Evolutionary conservation across 1,140 invertebrate species (phyloP).

Genomic region (Akabosia matsudoensis): DNA sequence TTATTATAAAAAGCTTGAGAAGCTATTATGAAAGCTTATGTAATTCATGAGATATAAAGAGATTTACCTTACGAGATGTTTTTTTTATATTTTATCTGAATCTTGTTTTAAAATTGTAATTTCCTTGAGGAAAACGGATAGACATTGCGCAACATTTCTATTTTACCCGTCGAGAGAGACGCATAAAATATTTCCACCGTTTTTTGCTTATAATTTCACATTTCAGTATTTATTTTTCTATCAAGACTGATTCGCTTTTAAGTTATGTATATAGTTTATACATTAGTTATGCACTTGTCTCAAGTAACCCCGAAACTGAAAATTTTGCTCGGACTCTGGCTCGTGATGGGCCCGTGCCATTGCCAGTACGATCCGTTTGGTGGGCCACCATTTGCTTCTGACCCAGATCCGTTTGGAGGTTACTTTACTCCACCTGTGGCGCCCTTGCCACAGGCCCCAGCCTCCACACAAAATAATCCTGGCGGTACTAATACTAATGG

Average conservation of each 20-base stretch:
- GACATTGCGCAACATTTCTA: neutral
- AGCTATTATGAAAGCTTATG: too few relatives aligned
- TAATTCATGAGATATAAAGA: too few relatives aligned
- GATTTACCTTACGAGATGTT: too few relatives aligned
- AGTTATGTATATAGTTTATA: too few relatives aligned
- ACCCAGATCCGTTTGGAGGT: neutral
- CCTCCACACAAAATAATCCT: neutral
- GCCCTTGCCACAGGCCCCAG: neutral
- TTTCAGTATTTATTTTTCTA: neutral
- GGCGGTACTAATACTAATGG: neutral
- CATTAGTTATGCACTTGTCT: neutral
- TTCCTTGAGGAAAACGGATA: neutral
- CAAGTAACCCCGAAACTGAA: neutral
- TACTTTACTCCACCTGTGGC: neutral
- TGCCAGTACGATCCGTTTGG: constrained; percentile 6
- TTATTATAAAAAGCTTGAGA: too few relatives aligned
- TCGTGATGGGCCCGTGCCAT: neutral
- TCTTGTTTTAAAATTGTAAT: too few relatives aligned
- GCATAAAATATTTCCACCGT: neutral
- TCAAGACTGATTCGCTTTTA: too few relatives aligned
- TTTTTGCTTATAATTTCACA: neutral
- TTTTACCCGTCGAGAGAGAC: neutral
- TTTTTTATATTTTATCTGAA: neutral
- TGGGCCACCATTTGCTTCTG: neutral
- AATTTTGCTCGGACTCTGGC: neutral